A percentile compares a stretch with the other conserved stretches of the same genome.
Evolutionary conservation across 2,797 vertebrate species (phyloP).

Genomic region (Xiphorhynchus erythropygius): DNA sequence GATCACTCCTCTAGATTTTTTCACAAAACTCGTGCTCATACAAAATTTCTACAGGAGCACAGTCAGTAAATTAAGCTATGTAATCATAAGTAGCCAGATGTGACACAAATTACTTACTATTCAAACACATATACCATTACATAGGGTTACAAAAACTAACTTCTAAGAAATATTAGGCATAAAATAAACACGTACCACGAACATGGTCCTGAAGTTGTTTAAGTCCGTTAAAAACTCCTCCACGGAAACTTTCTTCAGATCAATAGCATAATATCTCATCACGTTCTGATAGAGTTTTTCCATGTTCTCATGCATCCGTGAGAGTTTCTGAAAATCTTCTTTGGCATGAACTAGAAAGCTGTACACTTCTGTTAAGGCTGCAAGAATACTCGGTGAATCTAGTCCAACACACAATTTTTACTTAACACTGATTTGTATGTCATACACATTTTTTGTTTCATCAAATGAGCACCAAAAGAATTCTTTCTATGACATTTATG

Average conservation of each 20-base stretch:
- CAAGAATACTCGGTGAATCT: background rate
- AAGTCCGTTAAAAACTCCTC: slow-evolving; percentile 94
- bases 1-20: background rate
- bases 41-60: background rate
- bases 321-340: slow-evolving; percentile 88
- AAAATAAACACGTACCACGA: slow-evolving; percentile 78
- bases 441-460: background rate
- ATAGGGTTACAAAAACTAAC: background rate
- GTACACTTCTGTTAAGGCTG: slow-evolving; percentile 79
- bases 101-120: background rate
- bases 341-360: slow-evolving; percentile 86
- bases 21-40: background rate
- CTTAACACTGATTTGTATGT: background rate
- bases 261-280: slow-evolving; percentile 88
- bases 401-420: background rate
- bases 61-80: background rate
- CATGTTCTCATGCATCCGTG: slow-evolving; percentile 88
- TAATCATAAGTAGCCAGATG: background rate
- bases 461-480: background rate
- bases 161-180: background rate
- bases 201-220: slow-evolving; percentile 92
- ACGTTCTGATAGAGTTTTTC: slow-evolving; percentile 85
- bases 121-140: background rate
- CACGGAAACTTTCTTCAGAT: slow-evolving; percentile 92
- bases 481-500: background rate